These are phyloP conservation scores for Crenuchus spilurus DNA, from an alignment of 2,797 vertebrate species.

Conservation along the genomic window DNA sequence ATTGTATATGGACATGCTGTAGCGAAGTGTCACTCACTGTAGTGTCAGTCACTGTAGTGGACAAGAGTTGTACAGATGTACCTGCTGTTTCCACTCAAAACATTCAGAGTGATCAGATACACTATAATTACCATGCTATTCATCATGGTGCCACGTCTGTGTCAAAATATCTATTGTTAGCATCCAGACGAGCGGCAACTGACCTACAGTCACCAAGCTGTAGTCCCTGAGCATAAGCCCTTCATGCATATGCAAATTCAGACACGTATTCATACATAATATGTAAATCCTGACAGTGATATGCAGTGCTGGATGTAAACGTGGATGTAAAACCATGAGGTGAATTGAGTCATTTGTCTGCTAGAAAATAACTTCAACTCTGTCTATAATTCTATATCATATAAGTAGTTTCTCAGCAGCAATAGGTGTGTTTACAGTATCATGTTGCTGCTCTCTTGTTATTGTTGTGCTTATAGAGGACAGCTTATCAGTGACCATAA, in stretches of 20 bases:
- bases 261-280: constrained; percentile 42
- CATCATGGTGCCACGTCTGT: constrained; percentile 17
- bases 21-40: constrained; percentile 24
- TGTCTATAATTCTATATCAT: constrained; percentile 4
- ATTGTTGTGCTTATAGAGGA: neutral
- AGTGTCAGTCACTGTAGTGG: constrained; percentile 13
- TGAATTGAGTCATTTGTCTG: constrained; percentile 13
- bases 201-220: constrained; percentile 29
- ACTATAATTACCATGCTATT: constrained; percentile 22
- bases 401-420: constrained; percentile 11
- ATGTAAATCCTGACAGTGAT: constrained; percentile 32
- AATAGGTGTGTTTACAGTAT: neutral
- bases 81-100: constrained; percentile 15
- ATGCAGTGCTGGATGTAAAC: constrained; percentile 25
- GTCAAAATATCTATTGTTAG: constrained; percentile 38
- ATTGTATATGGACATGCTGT: constrained; percentile 21
- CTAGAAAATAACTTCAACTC: neutral
- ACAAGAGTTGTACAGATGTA: constrained; percentile 3
- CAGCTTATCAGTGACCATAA: neutral
- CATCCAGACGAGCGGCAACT: neutral
- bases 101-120: neutral
- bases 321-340: constrained; percentile 18
- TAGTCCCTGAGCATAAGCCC: constrained; percentile 33
- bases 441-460: neutral
- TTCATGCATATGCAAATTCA: constrained; percentile 43